Percentiles rank a stretch among this genome's conserved stretches.
phyloP scores from a whole-genome alignment of 2,113 vertebrate genomes.

The Nipponia nippon region DNA sequence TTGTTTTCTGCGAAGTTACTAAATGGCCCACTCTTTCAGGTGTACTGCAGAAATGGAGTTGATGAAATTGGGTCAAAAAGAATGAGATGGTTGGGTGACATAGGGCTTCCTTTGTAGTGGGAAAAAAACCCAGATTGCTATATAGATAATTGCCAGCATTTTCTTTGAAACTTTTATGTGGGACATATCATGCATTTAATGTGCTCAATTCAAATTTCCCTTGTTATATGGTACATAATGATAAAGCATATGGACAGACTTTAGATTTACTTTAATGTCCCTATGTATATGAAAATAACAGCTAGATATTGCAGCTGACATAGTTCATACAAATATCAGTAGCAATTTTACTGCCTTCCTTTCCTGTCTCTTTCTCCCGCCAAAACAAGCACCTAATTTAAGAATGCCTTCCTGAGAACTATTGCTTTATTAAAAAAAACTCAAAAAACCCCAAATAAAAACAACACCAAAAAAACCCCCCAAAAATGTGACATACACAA shows the following conservation, averaged over 20 bases:
- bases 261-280: conserved; percentile 29
- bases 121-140: background rate
- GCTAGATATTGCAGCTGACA: background rate
- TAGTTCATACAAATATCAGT: background rate
- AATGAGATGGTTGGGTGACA: background rate
- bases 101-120: background rate
- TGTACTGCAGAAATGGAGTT: conserved; percentile 16
- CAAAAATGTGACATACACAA: background rate
- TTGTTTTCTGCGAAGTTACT: conserved; percentile 29
- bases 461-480: too few relatives aligned
- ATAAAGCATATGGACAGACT: conserved; percentile 30
- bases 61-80: conserved; percentile 12
- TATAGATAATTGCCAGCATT: background rate
- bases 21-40: conserved; percentile 17
- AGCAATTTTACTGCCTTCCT: background rate
- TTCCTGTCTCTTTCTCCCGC: background rate
- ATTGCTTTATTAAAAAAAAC: background rate
- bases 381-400: conserved; percentile 2
- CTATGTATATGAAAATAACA: conserved; percentile 25
- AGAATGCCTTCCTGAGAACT: background rate
- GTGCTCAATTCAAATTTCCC: conserved; percentile 12
- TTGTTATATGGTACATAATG: background rate
- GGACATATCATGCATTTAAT: background rate
- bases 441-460: background rate
- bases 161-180: conserved; percentile 37